Evolutionary conservation across 2,797 vertebrate genomes (phyloP).

Genomic region (Semotilus atromaculatus): DNA sequence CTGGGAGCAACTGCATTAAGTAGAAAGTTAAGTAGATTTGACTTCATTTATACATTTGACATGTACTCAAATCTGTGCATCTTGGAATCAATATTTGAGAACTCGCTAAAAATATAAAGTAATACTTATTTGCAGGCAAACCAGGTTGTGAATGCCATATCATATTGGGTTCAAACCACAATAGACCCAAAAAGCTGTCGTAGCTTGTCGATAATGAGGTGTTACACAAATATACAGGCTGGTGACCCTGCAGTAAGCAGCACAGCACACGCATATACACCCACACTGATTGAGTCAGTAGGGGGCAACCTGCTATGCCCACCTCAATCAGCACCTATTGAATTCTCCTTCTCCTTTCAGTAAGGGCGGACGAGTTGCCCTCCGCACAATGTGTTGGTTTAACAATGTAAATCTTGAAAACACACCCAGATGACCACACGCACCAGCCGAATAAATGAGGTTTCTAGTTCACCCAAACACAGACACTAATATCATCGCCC

Average conservation of each 20-base stretch:
- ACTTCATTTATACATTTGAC: not conserved
- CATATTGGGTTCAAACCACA: not conserved
- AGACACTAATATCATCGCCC: slow-evolving; percentile 14
- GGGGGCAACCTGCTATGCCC: slow-evolving; percentile 31
- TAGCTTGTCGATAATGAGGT: slow-evolving; percentile 32
- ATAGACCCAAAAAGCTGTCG: not conserved
- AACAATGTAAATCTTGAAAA: slow-evolving; percentile 28
- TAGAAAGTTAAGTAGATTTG: not conserved
- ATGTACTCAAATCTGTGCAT: not conserved
- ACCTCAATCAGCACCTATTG: slow-evolving; percentile 41
- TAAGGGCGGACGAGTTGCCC: slow-evolving; percentile 8
- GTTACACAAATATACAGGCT: slow-evolving; percentile 1
- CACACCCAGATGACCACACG: slow-evolving; percentile 25
- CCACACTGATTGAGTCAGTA: slow-evolving; percentile 43
- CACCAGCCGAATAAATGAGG: not conserved
- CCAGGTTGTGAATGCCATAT: not conserved
- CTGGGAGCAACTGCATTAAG: not conserved
- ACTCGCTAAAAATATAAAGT: not conserved
- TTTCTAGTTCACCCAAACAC: slow-evolving; percentile 12
- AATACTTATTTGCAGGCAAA: not conserved
- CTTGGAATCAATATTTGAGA: not conserved
- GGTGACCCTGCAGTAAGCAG: not conserved
- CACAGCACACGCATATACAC: not conserved
- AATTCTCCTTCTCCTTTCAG: slow-evolving; percentile 10
- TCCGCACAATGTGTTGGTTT: not conserved